phyloP scores from a whole-genome alignment of 2,113 vertebrate species.

The Todiramphus chloris region DNA sequence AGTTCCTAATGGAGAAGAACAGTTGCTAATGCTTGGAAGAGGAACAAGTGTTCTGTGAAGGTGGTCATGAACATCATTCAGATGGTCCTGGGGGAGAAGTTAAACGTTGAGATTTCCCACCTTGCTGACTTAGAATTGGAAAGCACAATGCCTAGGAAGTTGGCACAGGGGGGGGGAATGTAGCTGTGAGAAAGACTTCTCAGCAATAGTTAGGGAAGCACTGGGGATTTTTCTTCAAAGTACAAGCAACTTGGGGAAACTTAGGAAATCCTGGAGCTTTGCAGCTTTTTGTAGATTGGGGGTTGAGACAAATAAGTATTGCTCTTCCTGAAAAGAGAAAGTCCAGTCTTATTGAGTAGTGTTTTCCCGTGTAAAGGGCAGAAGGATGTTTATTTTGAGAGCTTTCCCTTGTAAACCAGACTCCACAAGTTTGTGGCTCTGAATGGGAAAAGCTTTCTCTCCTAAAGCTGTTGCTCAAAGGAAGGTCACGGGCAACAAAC shows the following conservation, averaged over 20 bases:
- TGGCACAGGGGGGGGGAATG: neutral
- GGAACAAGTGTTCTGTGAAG: neutral
- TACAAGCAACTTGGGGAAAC: neutral
- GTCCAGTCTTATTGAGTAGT: neutral
- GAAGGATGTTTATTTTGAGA: neutral
- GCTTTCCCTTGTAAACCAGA: neutral
- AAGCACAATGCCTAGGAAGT: neutral
- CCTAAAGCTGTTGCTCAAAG: neutral
- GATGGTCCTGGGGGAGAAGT: neutral
- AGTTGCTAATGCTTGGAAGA: neutral
- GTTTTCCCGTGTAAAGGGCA: neutral
- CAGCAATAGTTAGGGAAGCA: neutral
- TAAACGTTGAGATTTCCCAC: neutral
- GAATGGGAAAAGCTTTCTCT: neutral
- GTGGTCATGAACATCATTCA: neutral
- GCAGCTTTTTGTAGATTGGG: neutral
- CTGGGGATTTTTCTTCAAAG: neutral
- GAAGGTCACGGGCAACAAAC: neutral
- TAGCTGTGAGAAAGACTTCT: neutral
- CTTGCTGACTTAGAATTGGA: neutral
- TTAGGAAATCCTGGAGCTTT: neutral
- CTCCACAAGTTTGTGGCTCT: neutral
- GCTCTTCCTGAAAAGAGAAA: neutral
- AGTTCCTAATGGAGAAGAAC: neutral
- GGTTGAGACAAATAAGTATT: fast-evolving